A percentile compares a stretch with the other conserved stretches of the same genome.
These are phyloP conservation scores for Cerastis leucographa DNA, from an alignment of 2,888 invertebrate species.

Conservation along the genomic window DNA sequence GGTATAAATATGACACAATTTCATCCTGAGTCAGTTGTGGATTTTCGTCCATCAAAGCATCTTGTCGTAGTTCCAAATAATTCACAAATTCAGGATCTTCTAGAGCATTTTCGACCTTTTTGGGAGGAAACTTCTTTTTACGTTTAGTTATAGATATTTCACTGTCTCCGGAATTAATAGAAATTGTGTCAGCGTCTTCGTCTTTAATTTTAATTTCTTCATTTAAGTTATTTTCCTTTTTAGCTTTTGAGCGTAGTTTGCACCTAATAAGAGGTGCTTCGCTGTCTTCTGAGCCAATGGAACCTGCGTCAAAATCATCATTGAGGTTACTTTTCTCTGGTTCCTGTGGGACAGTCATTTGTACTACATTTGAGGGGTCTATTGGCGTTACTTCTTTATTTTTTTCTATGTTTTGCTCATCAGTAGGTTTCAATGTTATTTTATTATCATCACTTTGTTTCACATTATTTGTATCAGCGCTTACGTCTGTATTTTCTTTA, in stretches of 20 bases:
- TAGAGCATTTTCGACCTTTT: conserved; percentile 66
- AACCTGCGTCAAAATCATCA: conserved; percentile 64
- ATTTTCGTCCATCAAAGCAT: conserved; percentile 87
- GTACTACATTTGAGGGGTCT: conserved; percentile 36
- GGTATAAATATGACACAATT: conserved; percentile 86
- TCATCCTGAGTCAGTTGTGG: conserved; percentile 88
- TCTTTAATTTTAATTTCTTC: conserved; percentile 61
- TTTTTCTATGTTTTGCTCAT: conserved; percentile 2
- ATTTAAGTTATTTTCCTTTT: conserved; percentile 54
- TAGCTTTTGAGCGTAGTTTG: conserved; percentile 62
- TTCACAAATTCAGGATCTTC: conserved; percentile 87
- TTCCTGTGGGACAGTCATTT: conserved; percentile 19
- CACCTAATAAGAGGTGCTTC: conserved; percentile 64
- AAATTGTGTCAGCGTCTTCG: conserved; percentile 70
- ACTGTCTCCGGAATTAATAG: conserved; percentile 70
- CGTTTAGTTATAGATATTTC: conserved; percentile 72
- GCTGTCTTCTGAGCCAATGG: conserved; percentile 69
- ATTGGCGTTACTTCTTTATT: conserved; percentile 8
- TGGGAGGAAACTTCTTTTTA: conserved; percentile 66
- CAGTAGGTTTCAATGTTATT: background rate
- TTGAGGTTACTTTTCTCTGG: conserved; percentile 17
- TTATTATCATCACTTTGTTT: conserved; percentile 3
- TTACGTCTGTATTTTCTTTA: background rate
- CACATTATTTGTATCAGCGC: background rate
- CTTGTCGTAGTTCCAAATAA: conserved; percentile 87